Conservation (phyloP, 2,888 invertebrate species). For the Papilio demoleus region DNA sequence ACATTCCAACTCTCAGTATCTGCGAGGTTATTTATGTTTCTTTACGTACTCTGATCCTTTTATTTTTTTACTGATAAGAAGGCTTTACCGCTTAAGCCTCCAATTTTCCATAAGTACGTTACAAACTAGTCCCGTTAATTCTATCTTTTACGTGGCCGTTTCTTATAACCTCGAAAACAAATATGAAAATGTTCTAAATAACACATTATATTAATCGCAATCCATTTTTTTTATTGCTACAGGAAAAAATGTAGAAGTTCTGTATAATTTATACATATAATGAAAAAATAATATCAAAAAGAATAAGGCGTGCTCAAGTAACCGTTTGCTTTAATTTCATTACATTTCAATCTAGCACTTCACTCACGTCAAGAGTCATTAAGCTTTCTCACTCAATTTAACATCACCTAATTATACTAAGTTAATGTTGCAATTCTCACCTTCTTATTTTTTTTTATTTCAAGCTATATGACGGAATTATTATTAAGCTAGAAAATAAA, state of each 20-base stretch:
- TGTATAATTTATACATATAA: background rate
- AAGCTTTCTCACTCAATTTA: conserved; percentile 79
- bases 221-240: no score
- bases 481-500: background rate
- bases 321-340: conserved; percentile 55
- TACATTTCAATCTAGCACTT: conserved; percentile 50
- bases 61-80: conserved; percentile 42
- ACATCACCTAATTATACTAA: conserved; percentile 77
- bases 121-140: conserved; percentile 20
- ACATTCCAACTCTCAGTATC: conserved; percentile 40
- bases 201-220: no score
- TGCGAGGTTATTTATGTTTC: conserved; percentile 42
- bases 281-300: background rate
- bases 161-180: no score
- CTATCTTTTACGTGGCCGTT: background rate
- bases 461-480: background rate
- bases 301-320: conserved; percentile 7
- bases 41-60: conserved; percentile 41
- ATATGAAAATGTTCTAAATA: no score
- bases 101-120: conserved; percentile 31
- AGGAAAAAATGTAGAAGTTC: no score
- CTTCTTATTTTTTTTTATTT: conserved; percentile 22
- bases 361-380: conserved; percentile 63
- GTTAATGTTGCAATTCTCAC: conserved; percentile 67
- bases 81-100: conserved; percentile 37